These are phyloP conservation scores for Eupithecia subfuscata DNA, from an alignment of 2,888 invertebrate species.

Conservation along the genomic window DNA sequence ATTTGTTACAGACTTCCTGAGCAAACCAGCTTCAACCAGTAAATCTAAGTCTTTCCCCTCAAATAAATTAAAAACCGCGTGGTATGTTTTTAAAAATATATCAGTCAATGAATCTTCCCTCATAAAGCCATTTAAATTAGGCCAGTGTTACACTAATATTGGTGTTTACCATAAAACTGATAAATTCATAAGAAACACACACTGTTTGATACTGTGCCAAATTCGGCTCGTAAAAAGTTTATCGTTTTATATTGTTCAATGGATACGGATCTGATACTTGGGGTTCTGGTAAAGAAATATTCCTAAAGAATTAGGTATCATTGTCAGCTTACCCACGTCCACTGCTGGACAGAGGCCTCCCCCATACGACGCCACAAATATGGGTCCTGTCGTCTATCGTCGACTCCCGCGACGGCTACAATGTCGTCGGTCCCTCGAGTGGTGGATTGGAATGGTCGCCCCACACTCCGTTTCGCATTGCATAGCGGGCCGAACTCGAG, in stretches of 20 bases:
- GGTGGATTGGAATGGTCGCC: no score
- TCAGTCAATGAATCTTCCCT: conserved; percentile 4
- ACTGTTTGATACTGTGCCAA: conserved; percentile 54
- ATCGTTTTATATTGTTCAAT: conserved; percentile 36
- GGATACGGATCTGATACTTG: conserved; percentile 19
- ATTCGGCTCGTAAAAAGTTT: conserved; percentile 39
- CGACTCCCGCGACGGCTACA: neutral
- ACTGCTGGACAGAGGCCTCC: neutral
- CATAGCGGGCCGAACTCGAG: no score
- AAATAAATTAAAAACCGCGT: neutral
- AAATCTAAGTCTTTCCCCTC: neutral
- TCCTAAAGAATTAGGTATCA: neutral
- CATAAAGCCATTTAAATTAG: conserved; percentile 24
- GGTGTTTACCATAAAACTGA: conserved; percentile 42
- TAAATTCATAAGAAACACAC: conserved; percentile 42
- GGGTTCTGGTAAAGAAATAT: conserved; percentile 1
- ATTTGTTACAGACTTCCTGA: neutral
- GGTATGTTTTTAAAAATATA: neutral
- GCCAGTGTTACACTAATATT: conserved; percentile 32
- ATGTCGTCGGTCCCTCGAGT: neutral
- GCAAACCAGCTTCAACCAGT: neutral
- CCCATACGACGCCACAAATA: neutral
- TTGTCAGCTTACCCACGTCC: neutral
- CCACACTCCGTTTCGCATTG: neutral
- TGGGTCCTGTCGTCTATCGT: neutral